Evolutionary conservation across 2,888 invertebrate species (phyloP).

Genomic region (Cenopis cana): DNA sequence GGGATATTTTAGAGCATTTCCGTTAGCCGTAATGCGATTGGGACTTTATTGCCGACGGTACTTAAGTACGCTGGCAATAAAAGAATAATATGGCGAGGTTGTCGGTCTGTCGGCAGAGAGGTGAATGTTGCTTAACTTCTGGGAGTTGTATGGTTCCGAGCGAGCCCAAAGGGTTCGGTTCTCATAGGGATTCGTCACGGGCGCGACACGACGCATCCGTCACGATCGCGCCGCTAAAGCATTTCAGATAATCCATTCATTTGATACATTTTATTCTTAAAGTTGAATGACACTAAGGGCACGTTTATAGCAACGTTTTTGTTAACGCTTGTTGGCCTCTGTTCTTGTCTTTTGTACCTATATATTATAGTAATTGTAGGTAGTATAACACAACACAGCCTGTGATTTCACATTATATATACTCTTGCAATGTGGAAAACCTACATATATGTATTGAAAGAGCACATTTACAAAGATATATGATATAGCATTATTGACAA

Average conservation of each 20-base stretch:
- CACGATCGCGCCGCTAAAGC: conserved; percentile 36
- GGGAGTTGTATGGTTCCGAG: neutral
- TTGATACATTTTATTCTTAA: conserved; percentile 31
- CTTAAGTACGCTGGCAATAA: neutral
- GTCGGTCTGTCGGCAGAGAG: neutral
- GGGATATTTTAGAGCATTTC: conserved; percentile 3
- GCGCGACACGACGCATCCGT: conserved; percentile 36
- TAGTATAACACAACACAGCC: neutral
- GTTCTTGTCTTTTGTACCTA: neutral
- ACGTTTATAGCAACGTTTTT: conserved; percentile 17
- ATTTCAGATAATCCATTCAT: conserved; percentile 39
- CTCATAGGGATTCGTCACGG: conserved; percentile 37
- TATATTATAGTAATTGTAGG: neutral
- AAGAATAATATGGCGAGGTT: neutral
- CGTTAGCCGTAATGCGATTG: conserved; percentile 24
- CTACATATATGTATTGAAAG: neutral
- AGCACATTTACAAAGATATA: neutral
- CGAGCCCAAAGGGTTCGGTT: conserved; percentile 25
- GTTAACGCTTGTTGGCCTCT: neutral
- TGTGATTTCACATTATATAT: neutral
- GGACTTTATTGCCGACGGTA: neutral
- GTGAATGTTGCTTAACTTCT: conserved; percentile 3
- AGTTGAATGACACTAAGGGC: conserved; percentile 31
- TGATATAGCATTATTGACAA: neutral
- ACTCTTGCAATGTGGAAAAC: neutral